A percentile compares a stretch with the other conserved stretches of the same genome.
Conservation (phyloP, 2,888 invertebrate species). For the Himalopsyche anomala region DNA sequence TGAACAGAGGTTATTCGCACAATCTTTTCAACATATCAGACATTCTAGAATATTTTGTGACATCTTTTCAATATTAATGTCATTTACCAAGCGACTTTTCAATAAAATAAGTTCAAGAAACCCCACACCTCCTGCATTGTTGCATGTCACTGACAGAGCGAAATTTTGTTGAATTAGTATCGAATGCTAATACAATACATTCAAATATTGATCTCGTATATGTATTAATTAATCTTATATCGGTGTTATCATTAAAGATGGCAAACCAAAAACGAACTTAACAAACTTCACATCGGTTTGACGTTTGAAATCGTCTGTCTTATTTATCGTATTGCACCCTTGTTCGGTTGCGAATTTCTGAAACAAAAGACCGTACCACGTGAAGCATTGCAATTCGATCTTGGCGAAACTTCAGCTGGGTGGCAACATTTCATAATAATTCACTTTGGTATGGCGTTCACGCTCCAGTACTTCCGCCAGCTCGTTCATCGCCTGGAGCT, state of each 20-base stretch:
- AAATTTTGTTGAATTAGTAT: too few species aligned
- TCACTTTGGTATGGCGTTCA: constrained; percentile 63
- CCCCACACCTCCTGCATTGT: too few species aligned
- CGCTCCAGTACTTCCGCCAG: constrained; percentile 58
- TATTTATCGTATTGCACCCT: not conserved
- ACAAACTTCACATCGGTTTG: too few species aligned
- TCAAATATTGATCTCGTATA: too few species aligned
- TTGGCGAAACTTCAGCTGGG: constrained; percentile 55
- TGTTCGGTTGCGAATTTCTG: constrained; percentile 1
- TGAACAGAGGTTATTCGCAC: not conserved
- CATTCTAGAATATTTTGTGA: not conserved
- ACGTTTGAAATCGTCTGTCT: not conserved
- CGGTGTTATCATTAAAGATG: too few species aligned
- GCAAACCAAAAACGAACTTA: too few species aligned
- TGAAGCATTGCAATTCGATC: constrained; percentile 17
- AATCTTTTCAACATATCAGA: not conserved
- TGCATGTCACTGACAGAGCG: too few species aligned
- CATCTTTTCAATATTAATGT: too few species aligned
- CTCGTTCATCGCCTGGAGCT: not conserved
- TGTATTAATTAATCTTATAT: too few species aligned
- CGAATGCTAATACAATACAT: too few species aligned
- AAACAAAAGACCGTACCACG: constrained; percentile 2
- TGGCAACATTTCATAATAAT: constrained; percentile 60
- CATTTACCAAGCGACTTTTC: too few species aligned
- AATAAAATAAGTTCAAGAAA: too few species aligned